phyloP scores from a whole-genome alignment of 2,113 vertebrate species.

The Telmatochromis sp. region DNA sequence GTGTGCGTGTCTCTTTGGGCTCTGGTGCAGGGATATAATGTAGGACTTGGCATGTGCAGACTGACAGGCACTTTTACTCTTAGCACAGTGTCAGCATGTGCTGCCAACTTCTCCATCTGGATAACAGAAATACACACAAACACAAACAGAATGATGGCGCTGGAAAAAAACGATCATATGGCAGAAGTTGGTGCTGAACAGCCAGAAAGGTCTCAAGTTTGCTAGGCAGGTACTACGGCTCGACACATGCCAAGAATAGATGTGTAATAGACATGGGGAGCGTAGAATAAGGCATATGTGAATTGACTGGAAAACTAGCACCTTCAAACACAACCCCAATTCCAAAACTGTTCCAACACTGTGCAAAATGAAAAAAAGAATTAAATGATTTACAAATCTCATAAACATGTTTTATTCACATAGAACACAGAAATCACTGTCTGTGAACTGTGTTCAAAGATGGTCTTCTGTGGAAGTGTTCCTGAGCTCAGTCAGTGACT shows the following conservation, averaged over 20 bases:
- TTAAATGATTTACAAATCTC: neutral
- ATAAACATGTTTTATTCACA: neutral
- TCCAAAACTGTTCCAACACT: neutral
- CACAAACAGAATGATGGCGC: neutral
- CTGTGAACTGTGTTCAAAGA: neutral
- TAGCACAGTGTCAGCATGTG: neutral
- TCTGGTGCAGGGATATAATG: neutral
- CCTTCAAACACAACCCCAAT: neutral
- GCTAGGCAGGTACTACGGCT: neutral
- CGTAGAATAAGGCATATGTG: neutral
- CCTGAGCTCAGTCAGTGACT: neutral
- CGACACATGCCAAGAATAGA: neutral
- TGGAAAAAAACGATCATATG: neutral
- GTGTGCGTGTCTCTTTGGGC: neutral
- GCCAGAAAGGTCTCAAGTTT: neutral
- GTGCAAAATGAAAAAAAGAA: neutral
- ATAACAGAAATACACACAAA: neutral
- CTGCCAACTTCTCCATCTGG: slow-evolving; percentile 29
- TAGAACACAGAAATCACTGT: neutral
- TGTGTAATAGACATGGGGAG: neutral
- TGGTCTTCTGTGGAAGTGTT: neutral
- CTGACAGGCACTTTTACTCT: neutral
- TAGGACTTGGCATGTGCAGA: neutral
- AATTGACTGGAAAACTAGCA: neutral
- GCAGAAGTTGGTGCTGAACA: neutral